A percentile compares a stretch with the other conserved stretches of the same genome.
These are phyloP conservation scores for Phaetusa simplex DNA, from an alignment of 2,113 vertebrate species.

Conservation along the genomic window DNA sequence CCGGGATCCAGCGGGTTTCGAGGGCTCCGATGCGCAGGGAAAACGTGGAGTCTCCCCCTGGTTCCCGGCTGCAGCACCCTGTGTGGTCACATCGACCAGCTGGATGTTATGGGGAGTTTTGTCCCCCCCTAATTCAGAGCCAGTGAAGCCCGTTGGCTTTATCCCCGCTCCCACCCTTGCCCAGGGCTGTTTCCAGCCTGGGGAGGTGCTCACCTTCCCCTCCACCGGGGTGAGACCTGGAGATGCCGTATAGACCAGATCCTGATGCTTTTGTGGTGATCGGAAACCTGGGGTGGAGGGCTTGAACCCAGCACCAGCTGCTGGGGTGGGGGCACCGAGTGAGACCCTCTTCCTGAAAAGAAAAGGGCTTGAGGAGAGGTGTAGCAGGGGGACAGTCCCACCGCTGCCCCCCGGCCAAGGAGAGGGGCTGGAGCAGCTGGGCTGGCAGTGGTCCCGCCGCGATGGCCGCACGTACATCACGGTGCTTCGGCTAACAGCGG, in stretches of 20 bases:
- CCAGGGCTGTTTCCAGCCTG: neutral
- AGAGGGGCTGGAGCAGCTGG: neutral
- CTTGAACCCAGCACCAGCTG: neutral
- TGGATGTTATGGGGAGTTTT: neutral
- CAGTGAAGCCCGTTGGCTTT: neutral
- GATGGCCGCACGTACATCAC: rapidly evolving
- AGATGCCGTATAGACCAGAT: neutral
- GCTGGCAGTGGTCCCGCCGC: rapidly evolving
- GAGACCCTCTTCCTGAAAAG: neutral
- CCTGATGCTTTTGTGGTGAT: rapidly evolving
- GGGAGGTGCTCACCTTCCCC: neutral
- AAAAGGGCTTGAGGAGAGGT: neutral
- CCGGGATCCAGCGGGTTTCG: neutral
- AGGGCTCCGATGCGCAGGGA: neutral
- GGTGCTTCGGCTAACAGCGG: neutral
- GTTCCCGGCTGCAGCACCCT: neutral
- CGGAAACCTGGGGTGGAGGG: neutral
- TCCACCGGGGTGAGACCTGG: rapidly evolving
- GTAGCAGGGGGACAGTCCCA: neutral
- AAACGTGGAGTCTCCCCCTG: neutral
- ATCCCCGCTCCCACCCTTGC: neutral
- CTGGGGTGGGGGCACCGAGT: rapidly evolving
- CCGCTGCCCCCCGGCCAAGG: neutral
- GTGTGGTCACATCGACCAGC: rapidly evolving
- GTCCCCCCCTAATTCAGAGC: neutral